Conservation (phyloP, 2,888 invertebrate species). For the Diaperis boleti region DNA sequence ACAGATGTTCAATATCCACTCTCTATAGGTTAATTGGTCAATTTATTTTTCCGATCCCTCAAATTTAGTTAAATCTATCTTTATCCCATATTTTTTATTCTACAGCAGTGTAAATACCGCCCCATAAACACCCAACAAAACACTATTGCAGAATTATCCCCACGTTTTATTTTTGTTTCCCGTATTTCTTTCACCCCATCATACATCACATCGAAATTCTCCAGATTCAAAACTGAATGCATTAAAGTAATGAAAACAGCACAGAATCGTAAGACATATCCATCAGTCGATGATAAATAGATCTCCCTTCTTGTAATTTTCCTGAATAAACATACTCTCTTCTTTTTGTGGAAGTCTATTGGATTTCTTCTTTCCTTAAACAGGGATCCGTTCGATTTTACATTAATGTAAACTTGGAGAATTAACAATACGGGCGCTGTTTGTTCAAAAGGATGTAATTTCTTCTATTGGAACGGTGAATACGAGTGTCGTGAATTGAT, state of each 20-base stretch:
- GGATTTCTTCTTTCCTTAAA: conserved; percentile 10
- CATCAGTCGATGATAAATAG: conserved; percentile 25
- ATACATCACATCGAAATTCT: background rate
- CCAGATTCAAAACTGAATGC: conserved; percentile 10
- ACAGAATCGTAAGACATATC: conserved; percentile 22
- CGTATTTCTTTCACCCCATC: background rate
- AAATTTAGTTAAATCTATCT: no score
- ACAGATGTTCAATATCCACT: no score
- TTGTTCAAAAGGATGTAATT: conserved; percentile 17
- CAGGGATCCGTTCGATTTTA: conserved; percentile 18
- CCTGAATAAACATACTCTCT: conserved; percentile 26
- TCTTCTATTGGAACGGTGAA: background rate
- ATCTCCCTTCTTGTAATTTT: conserved; percentile 14
- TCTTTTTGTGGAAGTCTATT: conserved; percentile 7
- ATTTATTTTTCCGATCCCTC: no score
- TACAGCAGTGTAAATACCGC: no score
- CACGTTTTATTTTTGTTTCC: background rate
- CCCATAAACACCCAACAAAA: background rate
- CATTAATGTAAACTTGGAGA: conserved; percentile 19
- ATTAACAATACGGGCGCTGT: conserved; percentile 13
- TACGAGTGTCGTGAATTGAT: background rate
- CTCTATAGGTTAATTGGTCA: no score
- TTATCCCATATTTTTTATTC: no score
- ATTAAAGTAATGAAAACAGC: conserved; percentile 25
- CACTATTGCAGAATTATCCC: background rate